Base-by-base conservation (phyloP, 2,888 invertebrate genomes). In the Pseudococcus longispinus region DNA sequence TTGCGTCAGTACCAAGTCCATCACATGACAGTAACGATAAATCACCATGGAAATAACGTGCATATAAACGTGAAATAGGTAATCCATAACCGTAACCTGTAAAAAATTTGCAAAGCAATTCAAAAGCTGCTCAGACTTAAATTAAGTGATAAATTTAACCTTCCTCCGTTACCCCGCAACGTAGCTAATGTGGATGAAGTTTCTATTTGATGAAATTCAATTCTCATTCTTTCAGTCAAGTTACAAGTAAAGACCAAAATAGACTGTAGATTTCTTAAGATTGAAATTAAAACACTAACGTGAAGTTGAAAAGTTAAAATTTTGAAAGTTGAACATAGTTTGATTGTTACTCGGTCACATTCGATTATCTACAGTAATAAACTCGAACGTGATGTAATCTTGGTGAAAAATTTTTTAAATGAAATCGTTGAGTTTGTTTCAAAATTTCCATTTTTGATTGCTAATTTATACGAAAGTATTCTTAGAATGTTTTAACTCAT, bases 31-130 rank as follows among this genome's bases (percentile, higher is more conserved):
- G 93, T 13, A 99, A 92, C 87, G 96, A 94, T 88, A 99, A 93
- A 91, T 99, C 99, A 0, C 99, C 99, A 90, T 98, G 98, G 92
- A 99, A 98, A 91, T 99, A 99, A 87, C 98, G 93, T 15, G 99
- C 99, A 91, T 99, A 99, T 87, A 99, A 92, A 88, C 99, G 93
- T 0, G 98, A 98, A 88, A 99, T 94, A 0, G 99, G 99, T 89
- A 99, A 92, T 20, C 99, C 99, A 91, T 99, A 99, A 0, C 99
- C 99, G 90, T 98, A 99, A 0, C 94, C 93, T 93, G 90, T 6
- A 42, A n/a, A 80, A 74, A 32, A 37, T 29, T 37, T 9, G 18
- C 1, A 29, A 74, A 51, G 3, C 9, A 23, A 23, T 60, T 60
- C 11, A 23, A 6, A 20, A 55, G 5, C 20, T 23, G 23, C 1